These are phyloP conservation scores for Amphiprion clarkii DNA, from an alignment of 2,797 vertebrate species.

Conservation along the genomic window DNA sequence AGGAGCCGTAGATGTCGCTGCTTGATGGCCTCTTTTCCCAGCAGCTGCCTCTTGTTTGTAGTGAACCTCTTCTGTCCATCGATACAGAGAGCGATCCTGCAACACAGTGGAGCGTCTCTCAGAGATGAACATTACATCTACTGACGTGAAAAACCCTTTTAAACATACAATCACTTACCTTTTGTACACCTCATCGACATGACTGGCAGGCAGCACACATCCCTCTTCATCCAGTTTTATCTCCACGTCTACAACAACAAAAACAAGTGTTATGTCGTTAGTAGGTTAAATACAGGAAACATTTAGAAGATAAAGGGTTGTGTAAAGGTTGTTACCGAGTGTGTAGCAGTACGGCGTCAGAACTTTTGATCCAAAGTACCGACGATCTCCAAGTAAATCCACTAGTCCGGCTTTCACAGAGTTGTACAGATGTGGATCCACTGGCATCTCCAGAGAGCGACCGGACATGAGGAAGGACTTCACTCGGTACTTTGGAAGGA, in stretches of 20 bases:
- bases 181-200: conserved; percentile 84
- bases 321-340: conserved; percentile 82
- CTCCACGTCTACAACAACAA: conserved; percentile 88
- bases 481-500: conserved; percentile 86
- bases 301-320: neutral
- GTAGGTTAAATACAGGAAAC: neutral
- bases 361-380: conserved; percentile 90
- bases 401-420: conserved; percentile 87
- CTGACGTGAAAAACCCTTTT: neutral
- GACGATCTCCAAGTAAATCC: conserved; percentile 87
- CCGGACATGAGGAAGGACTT: conserved; percentile 84
- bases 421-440: conserved; percentile 87
- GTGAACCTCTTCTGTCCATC: conserved; percentile 91
- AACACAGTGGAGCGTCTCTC: conserved; percentile 1
- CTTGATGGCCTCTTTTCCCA: conserved; percentile 93
- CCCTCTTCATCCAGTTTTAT: conserved; percentile 94
- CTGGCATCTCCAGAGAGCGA: conserved; percentile 82
- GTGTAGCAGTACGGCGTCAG: conserved; percentile 92
- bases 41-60: conserved; percentile 81
- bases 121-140: neutral
- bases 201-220: conserved; percentile 87
- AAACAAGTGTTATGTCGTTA: neutral
- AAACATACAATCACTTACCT: conserved; percentile 80
- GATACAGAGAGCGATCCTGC: conserved; percentile 93
- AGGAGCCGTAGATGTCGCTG: conserved; percentile 91